Evolutionary conservation across 1,140 invertebrate species (phyloP).

Genomic region (Drosophila fuyamai): DNA sequence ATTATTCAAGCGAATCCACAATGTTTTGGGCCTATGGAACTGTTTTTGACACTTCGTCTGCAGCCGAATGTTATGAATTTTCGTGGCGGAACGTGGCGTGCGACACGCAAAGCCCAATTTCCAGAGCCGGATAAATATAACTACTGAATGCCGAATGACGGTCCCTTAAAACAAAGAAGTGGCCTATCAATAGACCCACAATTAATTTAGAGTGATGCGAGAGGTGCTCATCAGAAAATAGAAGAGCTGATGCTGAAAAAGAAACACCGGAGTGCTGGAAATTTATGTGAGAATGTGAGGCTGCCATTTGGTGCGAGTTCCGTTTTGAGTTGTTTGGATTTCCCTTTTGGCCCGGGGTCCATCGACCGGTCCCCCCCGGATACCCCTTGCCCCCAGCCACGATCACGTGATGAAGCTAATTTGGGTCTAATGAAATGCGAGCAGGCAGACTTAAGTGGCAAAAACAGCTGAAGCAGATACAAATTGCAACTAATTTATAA

Average conservation of each 20-base stretch:
- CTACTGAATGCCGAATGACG: conserved; percentile 12
- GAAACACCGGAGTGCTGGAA: conserved; percentile 14
- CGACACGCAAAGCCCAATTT: conserved; percentile 75
- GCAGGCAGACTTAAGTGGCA: conserved; percentile 13
- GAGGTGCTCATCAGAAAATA: conserved; percentile 29
- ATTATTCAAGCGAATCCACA: conserved; percentile 57
- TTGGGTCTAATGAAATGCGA: conserved; percentile 70
- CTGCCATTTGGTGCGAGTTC: conserved; percentile 75
- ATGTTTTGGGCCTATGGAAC: conserved; percentile 45
- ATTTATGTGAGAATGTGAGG: conserved; percentile 68
- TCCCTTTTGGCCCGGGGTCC: conserved; percentile 16
- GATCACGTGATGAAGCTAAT: conserved; percentile 65
- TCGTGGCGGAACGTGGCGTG: conserved; percentile 49
- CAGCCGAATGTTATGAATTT: conserved; percentile 48
- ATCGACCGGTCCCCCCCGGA: background rate
- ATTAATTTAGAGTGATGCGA: conserved; percentile 66
- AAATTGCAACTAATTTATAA: conserved; percentile 72
- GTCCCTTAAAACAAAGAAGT: conserved; percentile 40
- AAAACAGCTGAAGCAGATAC: conserved; percentile 48
- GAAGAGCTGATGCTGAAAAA: conserved; percentile 13
- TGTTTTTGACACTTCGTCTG: conserved; percentile 68
- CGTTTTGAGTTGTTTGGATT: conserved; percentile 44
- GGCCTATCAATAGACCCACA: conserved; percentile 72
- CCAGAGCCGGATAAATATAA: conserved; percentile 57
- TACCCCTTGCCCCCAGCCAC: background rate